phyloP scores from a whole-genome alignment of 2,797 vertebrate genomes.

The Stomatorhinus walkeri region DNA sequence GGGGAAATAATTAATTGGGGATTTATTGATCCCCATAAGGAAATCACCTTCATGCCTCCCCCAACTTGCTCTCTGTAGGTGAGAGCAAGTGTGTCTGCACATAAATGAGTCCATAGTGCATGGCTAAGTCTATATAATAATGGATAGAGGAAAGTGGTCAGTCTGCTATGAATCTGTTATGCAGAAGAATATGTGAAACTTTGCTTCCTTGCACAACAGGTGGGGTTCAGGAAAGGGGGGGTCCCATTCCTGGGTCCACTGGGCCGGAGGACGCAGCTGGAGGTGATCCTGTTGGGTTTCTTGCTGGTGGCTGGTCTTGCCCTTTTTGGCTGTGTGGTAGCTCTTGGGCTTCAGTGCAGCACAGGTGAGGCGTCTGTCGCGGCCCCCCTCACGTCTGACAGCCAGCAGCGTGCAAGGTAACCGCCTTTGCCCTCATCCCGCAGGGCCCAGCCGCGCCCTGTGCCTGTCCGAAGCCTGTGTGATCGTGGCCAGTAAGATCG shows the following conservation, averaged over 20 bases:
- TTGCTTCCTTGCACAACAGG: conserved; percentile 49
- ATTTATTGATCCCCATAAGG: background rate
- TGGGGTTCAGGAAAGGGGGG: conserved; percentile 80
- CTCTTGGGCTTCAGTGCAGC: conserved; percentile 71
- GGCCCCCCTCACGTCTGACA: background rate
- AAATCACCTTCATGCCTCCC: background rate
- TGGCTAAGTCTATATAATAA: background rate
- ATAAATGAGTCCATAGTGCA: background rate
- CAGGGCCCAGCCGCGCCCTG: conserved; percentile 72
- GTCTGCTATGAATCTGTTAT: background rate
- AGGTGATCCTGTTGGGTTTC: conserved; percentile 68
- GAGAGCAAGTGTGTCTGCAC: background rate
- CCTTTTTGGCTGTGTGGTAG: conserved; percentile 68
- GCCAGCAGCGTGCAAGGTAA: background rate
- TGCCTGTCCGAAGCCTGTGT: conserved; percentile 87
- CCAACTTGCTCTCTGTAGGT: background rate
- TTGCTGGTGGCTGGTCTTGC: conserved; percentile 66
- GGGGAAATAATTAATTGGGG: too few species aligned
- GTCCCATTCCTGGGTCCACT: conserved; percentile 57
- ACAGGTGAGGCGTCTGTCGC: conserved; percentile 60
- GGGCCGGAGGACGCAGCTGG: conserved; percentile 71
- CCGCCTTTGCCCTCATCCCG: background rate
- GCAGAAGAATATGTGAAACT: conserved; percentile 10
- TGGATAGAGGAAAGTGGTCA: background rate
- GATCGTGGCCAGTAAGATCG: conserved; percentile 83